Conservation (phyloP, 2,888 invertebrate genomes). For the Pachliopta kotzebuea region DNA sequence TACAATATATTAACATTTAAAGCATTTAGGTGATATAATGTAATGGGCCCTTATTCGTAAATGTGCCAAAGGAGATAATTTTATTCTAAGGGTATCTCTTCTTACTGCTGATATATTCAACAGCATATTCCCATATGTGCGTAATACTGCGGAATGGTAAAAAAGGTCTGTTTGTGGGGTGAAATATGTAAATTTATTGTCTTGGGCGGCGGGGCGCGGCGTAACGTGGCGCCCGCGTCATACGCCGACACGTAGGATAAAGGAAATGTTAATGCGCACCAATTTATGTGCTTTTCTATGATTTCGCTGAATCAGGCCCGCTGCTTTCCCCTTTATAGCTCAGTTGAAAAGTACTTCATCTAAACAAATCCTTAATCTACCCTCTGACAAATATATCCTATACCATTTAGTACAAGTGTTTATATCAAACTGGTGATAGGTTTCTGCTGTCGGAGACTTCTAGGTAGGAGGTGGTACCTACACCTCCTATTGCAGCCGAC, state of each 20-base stretch:
- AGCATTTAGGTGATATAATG: conserved; percentile 49
- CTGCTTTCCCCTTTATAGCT: conserved; percentile 69
- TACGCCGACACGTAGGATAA: conserved; percentile 80
- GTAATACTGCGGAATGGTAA: conserved; percentile 81
- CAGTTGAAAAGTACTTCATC: conserved; percentile 51
- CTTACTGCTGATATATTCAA: conserved; percentile 80
- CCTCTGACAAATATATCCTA: background rate
- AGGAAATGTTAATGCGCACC: conserved; percentile 80
- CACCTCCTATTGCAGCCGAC: too few species aligned
- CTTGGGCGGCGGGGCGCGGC: conserved; percentile 71
- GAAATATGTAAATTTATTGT: conserved; percentile 82
- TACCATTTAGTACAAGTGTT: too few species aligned
- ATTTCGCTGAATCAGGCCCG: conserved; percentile 76
- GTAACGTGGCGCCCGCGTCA: conserved; percentile 71
- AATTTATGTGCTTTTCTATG: conserved; percentile 81
- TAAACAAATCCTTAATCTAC: conserved; percentile 36
- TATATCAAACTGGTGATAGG: too few species aligned
- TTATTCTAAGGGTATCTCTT: conserved; percentile 78
- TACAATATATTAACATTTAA: background rate
- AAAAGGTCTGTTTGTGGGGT: conserved; percentile 81
- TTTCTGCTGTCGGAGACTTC: too few species aligned
- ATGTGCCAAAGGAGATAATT: conserved; percentile 77
- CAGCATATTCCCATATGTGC: conserved; percentile 81
- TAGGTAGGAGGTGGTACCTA: too few species aligned
- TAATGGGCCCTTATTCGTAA: conserved; percentile 66